Base-by-base conservation (phyloP, 2,797 vertebrate genomes). In the Catamblyrhynchus diadema region DNA sequence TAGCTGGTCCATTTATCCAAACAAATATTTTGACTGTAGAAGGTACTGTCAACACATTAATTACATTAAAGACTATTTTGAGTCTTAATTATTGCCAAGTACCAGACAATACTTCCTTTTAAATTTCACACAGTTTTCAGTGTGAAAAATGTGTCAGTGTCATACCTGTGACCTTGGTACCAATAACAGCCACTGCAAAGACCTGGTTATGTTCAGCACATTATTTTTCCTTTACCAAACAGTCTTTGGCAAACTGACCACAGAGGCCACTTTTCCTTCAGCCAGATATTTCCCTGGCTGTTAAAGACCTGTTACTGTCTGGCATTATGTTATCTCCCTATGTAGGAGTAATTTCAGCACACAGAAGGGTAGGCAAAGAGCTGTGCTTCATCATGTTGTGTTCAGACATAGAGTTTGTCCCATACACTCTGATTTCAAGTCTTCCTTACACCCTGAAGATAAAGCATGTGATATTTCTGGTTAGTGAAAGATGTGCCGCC, bases 1-100 rank as follows among this genome's bases (percentile, higher is more conserved):
- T 48, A 85, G 30, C n/a, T 50, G 30, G 45, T 86, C 92, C 56
- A 59, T 90, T 82, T 90, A 81, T 25, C 27, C 27, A 61, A 71
- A 79, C 41, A 90, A 56, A 60, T 77, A 85, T 56, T 67, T 85
- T 51, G 21, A 9, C 35, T 67, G 45, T 59, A 79, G 70, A 66
- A 67, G 28, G 59, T 25, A 39, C 11, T 85, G 45, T 44, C 67
- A 72, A 37, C 20, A 64, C 8, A 48, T 60, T 64, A 47, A 64
- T 72, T 85, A 33, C 15, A 47, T 41, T 72, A 72, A 85, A 90
- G 28, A 28, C 13, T 28, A 7, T 24, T 85, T 78, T 64, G 28
- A 42, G 10, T 56, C 37, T 32, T 84, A 73, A 37, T 33, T 71
- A 47, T 79, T 62, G 4, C 41, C 13, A 90, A 62, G 10, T 37